Evolutionary conservation across 2,888 invertebrate genomes (phyloP).

Genomic region (Dexiosoma caninum): DNA sequence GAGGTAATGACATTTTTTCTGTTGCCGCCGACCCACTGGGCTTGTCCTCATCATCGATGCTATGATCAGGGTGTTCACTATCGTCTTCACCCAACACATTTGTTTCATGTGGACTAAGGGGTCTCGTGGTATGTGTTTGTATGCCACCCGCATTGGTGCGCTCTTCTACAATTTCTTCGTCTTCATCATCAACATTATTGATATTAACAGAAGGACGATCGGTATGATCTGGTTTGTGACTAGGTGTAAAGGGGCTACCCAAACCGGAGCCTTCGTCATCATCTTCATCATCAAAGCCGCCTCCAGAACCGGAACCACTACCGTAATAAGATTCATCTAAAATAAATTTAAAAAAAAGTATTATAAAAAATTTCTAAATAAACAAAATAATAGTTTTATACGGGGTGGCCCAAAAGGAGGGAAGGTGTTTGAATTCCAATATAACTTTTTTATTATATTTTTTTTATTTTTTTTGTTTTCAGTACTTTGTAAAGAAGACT

Average conservation of each 20-base stretch:
- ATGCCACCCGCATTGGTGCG: slow-evolving; percentile 65
- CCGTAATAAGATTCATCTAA: slow-evolving; percentile 81
- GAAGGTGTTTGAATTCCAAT: no score
- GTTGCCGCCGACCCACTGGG: slow-evolving; percentile 64
- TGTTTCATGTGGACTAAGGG: slow-evolving; percentile 65
- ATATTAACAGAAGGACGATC: slow-evolving; percentile 72
- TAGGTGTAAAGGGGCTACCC: slow-evolving; percentile 72
- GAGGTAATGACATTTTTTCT: slow-evolving; percentile 70
- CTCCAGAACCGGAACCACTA: slow-evolving; percentile 86
- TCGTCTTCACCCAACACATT: slow-evolving; percentile 63
- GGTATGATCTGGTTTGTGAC: slow-evolving; percentile 72
- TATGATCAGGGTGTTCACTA: slow-evolving; percentile 67
- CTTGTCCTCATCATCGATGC: slow-evolving; percentile 52
- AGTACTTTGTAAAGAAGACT: no score
- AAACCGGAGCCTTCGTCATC: slow-evolving; percentile 76
- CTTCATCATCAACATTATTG: slow-evolving; percentile 70
- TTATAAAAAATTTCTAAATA: no score
- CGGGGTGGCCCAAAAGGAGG: no score
- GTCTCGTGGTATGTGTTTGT: slow-evolving; percentile 71
- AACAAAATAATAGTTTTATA: no score
- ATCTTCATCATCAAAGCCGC: slow-evolving; percentile 79
- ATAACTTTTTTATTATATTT: no score
- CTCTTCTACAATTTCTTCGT: slow-evolving; percentile 65
- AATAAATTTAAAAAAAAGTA: slow-evolving; percentile 44
- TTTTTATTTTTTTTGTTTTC: no score